Evolutionary conservation across 2,888 invertebrate species (phyloP).

Genomic region (Trissolcus japonicus): DNA sequence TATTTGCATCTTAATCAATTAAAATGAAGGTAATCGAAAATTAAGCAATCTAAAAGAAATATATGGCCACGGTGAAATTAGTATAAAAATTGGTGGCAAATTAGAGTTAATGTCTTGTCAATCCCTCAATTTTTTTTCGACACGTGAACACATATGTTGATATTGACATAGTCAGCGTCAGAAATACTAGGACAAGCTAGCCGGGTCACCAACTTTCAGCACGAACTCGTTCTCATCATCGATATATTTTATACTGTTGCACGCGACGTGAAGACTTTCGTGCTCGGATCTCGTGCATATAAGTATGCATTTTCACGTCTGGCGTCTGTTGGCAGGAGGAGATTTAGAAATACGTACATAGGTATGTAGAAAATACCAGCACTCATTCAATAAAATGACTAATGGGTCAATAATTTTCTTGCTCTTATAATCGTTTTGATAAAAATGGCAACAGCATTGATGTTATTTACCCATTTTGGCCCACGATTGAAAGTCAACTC

Average conservation of each 20-base stretch:
- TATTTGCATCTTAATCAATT: no score
- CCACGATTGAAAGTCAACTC: no score
- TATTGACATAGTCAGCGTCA: slow-evolving; percentile 55
- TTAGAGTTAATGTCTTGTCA: slow-evolving; percentile 38
- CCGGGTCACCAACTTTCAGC: slow-evolving; percentile 57
- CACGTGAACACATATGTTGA: slow-evolving; percentile 47
- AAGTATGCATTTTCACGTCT: slow-evolving; percentile 25
- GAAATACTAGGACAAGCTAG: slow-evolving; percentile 48
- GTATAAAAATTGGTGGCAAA: slow-evolving; percentile 28
- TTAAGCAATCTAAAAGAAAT: no score
- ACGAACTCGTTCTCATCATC: slow-evolving; percentile 52
- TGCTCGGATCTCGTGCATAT: slow-evolving; percentile 34
- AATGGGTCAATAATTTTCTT: no score
- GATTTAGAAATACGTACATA: slow-evolving; percentile 9
- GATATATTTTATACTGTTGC: slow-evolving; percentile 52
- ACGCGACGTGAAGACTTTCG: slow-evolving; percentile 50
- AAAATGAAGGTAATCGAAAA: no score
- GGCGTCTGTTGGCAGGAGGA: slow-evolving; percentile 15
- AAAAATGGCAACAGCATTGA: no score
- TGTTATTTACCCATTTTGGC: no score
- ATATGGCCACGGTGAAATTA: slow-evolving; percentile 25
- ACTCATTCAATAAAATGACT: no score
- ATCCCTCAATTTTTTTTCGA: slow-evolving; percentile 52
- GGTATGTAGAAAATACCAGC: slow-evolving; percentile 1
- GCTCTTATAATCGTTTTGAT: no score